Conservation (phyloP, 2,888 invertebrate species). For the Drosophila seclusa region DNA sequence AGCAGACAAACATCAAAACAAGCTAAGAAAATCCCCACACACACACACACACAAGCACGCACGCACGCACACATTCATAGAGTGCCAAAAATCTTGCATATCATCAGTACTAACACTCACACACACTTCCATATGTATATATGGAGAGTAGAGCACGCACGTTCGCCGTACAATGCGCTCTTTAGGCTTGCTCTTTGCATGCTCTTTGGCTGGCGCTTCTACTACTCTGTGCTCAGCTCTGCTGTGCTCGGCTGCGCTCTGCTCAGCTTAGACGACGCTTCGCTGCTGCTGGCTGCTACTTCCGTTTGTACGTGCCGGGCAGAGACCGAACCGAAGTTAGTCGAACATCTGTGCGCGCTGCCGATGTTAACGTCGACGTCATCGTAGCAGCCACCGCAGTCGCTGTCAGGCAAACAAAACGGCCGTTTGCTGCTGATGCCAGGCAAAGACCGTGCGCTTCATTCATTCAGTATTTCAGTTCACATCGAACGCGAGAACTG, state of each 20-base stretch:
- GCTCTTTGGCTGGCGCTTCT: constrained; percentile 56
- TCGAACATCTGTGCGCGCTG: constrained; percentile 68
- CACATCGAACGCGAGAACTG: constrained; percentile 84
- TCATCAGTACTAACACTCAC: constrained; percentile 22
- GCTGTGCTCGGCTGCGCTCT: constrained; percentile 27
- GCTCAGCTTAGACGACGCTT: constrained; percentile 44
- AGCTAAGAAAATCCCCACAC: constrained; percentile 54
- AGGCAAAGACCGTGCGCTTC: constrained; percentile 54
- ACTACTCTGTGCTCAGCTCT: constrained; percentile 15
- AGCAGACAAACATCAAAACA: constrained; percentile 55
- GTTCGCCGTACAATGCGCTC: constrained; percentile 60
- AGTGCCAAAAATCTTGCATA: constrained; percentile 60
- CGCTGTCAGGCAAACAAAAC: constrained; percentile 47
- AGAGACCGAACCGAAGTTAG: constrained; percentile 49
- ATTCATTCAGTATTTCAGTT: constrained; percentile 82
- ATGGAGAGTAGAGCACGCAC: constrained; percentile 47
- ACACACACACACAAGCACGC: constrained; percentile 10
- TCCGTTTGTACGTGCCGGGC: constrained; percentile 56
- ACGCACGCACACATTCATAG: constrained; percentile 19
- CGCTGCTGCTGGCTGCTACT: constrained; percentile 48
- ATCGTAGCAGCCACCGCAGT: constrained; percentile 11
- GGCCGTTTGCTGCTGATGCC: constrained; percentile 37
- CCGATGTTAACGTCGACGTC: constrained; percentile 29
- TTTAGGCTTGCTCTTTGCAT: constrained; percentile 54
- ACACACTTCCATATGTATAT: constrained; percentile 2